Conservation (phyloP, 2,888 invertebrate species). For the Drosophila vallismaia region DNA sequence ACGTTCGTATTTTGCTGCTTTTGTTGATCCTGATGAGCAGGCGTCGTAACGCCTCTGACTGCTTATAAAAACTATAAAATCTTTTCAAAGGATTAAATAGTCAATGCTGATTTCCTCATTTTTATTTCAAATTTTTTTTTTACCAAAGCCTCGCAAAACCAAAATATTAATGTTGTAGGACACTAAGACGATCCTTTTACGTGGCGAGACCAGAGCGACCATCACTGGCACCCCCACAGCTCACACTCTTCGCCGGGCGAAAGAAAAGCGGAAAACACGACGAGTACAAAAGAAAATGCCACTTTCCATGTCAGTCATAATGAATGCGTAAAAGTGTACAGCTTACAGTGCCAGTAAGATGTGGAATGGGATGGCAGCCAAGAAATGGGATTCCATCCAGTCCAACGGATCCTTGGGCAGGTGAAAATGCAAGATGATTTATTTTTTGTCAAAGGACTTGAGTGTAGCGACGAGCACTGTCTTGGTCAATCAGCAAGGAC, state of each 20-base stretch:
- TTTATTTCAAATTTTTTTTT: too few species aligned
- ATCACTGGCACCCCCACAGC: not conserved
- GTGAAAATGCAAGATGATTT: slow-evolving; percentile 32
- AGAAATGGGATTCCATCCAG: slow-evolving; percentile 1
- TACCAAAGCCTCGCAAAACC: too few species aligned
- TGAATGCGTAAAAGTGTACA: slow-evolving; percentile 79
- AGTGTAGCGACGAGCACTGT: slow-evolving; percentile 23
- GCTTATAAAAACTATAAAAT: too few species aligned
- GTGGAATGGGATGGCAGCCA: slow-evolving; percentile 10
- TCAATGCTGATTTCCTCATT: too few species aligned
- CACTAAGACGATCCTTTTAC: slow-evolving; percentile 58
- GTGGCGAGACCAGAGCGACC: slow-evolving; percentile 54
- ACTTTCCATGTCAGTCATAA: slow-evolving; percentile 73
- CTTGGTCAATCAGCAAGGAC: slow-evolving; percentile 35
- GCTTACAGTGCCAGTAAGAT: slow-evolving; percentile 47
- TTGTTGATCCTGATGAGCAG: not conserved
- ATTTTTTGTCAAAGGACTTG: slow-evolving; percentile 36
- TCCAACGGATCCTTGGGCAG: slow-evolving; percentile 19
- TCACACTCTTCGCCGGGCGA: slow-evolving; percentile 20
- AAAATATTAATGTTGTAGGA: too few species aligned
- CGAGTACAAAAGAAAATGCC: slow-evolving; percentile 70
- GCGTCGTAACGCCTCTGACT: too few species aligned
- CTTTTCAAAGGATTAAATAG: too few species aligned
- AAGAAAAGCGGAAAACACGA: slow-evolving; percentile 58
- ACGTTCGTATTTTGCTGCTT: too few species aligned